Base-by-base conservation (phyloP, 2,888 invertebrate species). In the Diachrysia chrysitis region DNA sequence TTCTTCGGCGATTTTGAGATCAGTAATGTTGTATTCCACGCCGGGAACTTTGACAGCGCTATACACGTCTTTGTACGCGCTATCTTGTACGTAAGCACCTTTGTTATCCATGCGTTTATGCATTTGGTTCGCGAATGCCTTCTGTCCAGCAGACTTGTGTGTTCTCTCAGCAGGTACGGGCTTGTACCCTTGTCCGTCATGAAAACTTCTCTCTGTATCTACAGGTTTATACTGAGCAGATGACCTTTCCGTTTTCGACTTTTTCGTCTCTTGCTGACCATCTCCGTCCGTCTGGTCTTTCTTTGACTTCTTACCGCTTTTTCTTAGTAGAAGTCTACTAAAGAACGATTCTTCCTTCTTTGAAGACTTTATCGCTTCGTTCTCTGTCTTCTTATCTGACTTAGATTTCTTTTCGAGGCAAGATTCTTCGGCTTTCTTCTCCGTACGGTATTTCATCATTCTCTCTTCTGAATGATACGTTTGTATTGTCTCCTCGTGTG, bases 301-400 rank as follows among this genome's bases (percentile, higher is more conserved):
- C 79, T 97, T 96, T 70, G 96, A 96, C 87, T 97, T 97, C 85
- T 97, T 97, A 35, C 97, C 97, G 64, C 97, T 97, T 82, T 97
- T 96, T 78, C 97, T 95, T 51, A 97, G 94, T 54, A 97, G 95
- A 63, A 97, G 89, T 73, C 97, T 95, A 66, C 97, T 96, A 85
- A 97, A 96, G 87, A 97, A 96, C 73, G 96, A 95, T 86, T 96
- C 92, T 85, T 96, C 95, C 87, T 96, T 94, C 90, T 97, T 96
- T 63, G 90, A 88, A 82, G 92, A 82, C 87, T 94, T 79, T 87
- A 94, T 89, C 76, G 93, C 88, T 93, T 96, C 95, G 73, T 94
- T 95, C 72, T 95, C 95, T 37, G 90, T 87, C 83, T 91, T 95
- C 84, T 95, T 94, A 63, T 95, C 95, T 76, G 95, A 92, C 86